Conservation (phyloP, 1,140 invertebrate genomes). For the Drosophila nasuta region DNA sequence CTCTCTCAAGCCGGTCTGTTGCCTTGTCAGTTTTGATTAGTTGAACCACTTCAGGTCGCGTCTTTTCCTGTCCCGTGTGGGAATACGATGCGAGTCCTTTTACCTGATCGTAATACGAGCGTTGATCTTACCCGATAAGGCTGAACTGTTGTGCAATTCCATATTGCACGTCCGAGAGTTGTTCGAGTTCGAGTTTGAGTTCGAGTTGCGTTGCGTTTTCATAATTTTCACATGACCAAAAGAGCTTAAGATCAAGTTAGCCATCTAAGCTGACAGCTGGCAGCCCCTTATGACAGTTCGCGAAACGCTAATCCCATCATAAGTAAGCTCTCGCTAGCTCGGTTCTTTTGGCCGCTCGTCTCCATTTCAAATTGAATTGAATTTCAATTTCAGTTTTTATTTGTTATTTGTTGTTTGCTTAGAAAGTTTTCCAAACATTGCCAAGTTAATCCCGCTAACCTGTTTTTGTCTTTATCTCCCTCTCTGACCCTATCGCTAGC, state of each 20-base stretch:
- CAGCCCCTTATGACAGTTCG: conserved; percentile 69
- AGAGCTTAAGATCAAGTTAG: conserved; percentile 83
- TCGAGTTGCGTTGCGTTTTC: conserved; percentile 56
- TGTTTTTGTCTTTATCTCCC: conserved; percentile 33
- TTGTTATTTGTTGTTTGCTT: conserved; percentile 53
- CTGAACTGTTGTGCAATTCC: conserved; percentile 70
- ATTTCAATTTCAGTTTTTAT: conserved; percentile 67
- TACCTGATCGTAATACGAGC: conserved; percentile 70
- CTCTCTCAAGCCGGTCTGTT: conserved; percentile 70
- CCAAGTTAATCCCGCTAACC: conserved; percentile 70
- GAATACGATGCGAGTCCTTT: conserved; percentile 47
- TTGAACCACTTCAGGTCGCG: conserved; percentile 73
- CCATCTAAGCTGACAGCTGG: conserved; percentile 79
- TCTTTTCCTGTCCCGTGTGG: conserved; percentile 62
- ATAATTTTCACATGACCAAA: conserved; percentile 83
- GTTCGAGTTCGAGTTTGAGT: conserved; percentile 23
- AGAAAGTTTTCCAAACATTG: conserved; percentile 81
- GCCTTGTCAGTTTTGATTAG: conserved; percentile 81
- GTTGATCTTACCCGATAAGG: conserved; percentile 27
- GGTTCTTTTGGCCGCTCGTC: conserved; percentile 38
- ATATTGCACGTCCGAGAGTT: conserved; percentile 40
- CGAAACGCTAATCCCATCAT: conserved; percentile 73
- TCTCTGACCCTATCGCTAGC: conserved; percentile 19
- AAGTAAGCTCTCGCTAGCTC: conserved; percentile 49
- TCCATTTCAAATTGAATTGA: conserved; percentile 69